Conservation (phyloP, 2,797 vertebrate genomes). For the Otus scops region DNA sequence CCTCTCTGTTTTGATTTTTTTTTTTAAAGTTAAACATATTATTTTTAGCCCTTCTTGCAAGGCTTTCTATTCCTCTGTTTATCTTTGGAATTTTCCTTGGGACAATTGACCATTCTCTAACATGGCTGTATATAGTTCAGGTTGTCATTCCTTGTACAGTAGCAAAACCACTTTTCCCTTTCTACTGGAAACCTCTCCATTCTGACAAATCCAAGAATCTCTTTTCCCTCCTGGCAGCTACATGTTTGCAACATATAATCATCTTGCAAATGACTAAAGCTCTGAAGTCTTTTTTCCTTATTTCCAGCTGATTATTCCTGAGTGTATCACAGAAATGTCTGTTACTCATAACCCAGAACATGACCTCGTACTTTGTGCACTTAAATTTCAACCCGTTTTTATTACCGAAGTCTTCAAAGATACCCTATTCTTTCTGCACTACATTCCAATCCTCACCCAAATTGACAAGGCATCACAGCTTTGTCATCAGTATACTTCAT, state of each 20-base stretch:
- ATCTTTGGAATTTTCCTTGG: not conserved
- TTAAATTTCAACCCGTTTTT: not conserved
- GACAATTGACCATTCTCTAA: not conserved
- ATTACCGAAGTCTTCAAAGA: not conserved
- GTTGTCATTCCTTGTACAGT: not conserved
- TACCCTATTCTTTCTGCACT: not conserved
- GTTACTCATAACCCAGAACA: not conserved
- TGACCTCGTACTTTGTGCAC: not conserved
- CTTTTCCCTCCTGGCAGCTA: not conserved
- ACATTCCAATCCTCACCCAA: not conserved
- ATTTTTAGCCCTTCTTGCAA: not conserved
- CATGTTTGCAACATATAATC: not conserved
- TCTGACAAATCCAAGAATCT: not conserved
- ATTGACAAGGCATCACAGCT: rapidly evolving
- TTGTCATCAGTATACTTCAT: not conserved
- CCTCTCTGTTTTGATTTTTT: not conserved
- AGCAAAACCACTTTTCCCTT: not conserved
- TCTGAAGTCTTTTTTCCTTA: not conserved
- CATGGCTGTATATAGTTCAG: not conserved
- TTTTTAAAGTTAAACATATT: not conserved
- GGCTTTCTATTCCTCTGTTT: not conserved
- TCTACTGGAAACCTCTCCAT: not conserved
- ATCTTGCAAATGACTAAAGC: not conserved
- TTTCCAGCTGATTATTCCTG: not conserved
- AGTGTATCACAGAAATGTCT: not conserved